phyloP scores from a whole-genome alignment of 2,888 invertebrate species.

The Amblyjoppa proteus region DNA sequence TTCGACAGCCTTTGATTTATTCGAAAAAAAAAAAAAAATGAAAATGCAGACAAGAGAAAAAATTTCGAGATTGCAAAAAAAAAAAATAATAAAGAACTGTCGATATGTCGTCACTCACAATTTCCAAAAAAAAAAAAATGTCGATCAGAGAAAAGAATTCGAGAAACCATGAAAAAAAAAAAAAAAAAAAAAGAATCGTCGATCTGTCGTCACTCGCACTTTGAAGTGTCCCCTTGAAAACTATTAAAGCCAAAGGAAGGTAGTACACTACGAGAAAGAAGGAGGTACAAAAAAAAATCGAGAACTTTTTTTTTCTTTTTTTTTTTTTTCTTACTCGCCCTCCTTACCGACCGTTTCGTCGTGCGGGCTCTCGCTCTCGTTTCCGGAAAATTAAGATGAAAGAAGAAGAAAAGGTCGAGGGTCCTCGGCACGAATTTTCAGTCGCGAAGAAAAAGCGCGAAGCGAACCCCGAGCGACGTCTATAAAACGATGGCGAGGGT shows the following conservation, averaged over 20 bases:
- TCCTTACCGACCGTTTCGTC: constrained; percentile 9
- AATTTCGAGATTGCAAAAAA: not conserved
- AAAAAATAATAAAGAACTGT: not conserved
- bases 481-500: constrained; percentile 45
- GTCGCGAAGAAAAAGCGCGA: constrained; percentile 63
- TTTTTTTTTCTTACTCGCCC: not conserved
- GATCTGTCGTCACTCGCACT: constrained; percentile 4
- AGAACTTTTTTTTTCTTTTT: constrained; percentile 14
- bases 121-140: too few relatives aligned
- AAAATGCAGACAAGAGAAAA: not conserved
- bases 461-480: constrained; percentile 44
- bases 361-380: constrained; percentile 53
- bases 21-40: too few relatives aligned
- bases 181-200: not conserved
- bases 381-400: constrained; percentile 67
- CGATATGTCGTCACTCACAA: too few relatives aligned
- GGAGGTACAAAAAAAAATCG: constrained; percentile 8
- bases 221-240: constrained; percentile 12
- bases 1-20: too few relatives aligned
- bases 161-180: too few relatives aligned
- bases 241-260: constrained; percentile 22
- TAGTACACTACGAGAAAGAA: not conserved
- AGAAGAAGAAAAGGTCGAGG: constrained; percentile 67
- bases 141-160: too few relatives aligned
- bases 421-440: constrained; percentile 67